Conservation (phyloP, 2,888 invertebrate genomes). For the Gortyna flavago region DNA sequence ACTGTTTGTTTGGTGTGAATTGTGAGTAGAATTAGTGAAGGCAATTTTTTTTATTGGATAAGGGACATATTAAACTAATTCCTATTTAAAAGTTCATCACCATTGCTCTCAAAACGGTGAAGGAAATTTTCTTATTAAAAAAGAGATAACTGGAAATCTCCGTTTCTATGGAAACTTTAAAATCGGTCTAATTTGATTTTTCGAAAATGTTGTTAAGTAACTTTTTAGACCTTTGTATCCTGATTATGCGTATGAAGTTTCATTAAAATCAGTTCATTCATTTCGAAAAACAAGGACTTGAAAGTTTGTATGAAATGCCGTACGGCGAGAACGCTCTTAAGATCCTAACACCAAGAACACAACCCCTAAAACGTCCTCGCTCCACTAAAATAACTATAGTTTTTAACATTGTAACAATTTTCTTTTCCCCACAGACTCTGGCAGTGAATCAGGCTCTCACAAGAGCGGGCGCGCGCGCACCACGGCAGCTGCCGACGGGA, state of each 20-base stretch:
- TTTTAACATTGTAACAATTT: not conserved
- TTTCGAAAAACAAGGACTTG: no score
- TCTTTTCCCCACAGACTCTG: slow-evolving; percentile 92
- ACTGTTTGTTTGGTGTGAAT: not conserved
- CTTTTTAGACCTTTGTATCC: no score
- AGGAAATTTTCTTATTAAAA: no score
- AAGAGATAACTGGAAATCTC: no score
- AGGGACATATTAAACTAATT: not conserved
- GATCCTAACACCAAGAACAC: not conserved
- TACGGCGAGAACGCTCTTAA: no score
- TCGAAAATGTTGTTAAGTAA: no score
- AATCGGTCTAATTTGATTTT: no score
- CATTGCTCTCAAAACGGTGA: not conserved
- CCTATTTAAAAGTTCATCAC: not conserved
- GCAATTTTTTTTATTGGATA: not conserved
- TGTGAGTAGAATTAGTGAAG: no score
- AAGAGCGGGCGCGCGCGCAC: slow-evolving; percentile 93
- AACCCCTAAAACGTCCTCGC: not conserved
- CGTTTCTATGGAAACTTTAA: no score
- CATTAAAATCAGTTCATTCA: no score
- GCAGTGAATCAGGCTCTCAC: slow-evolving; percentile 97
- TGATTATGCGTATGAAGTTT: no score
- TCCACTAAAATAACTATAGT: not conserved
- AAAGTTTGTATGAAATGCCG: no score
- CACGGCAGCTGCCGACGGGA: slow-evolving; percentile 94